Conservation (phyloP, 2,797 vertebrate genomes). For the Lemur catta region DNA sequence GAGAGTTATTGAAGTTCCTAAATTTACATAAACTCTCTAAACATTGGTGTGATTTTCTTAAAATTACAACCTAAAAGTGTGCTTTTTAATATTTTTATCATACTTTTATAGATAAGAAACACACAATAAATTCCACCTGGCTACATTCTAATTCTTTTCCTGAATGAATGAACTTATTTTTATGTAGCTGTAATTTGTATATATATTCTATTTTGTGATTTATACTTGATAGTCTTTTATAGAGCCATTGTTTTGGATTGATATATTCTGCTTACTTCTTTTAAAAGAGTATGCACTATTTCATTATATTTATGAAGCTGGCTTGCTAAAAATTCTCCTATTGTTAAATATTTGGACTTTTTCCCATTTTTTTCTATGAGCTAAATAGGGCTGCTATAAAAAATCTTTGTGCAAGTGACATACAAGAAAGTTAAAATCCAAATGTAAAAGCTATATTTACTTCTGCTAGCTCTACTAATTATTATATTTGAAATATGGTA, state of each 20-base stretch:
- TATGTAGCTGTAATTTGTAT: neutral
- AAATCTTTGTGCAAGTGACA: neutral
- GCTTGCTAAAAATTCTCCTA: constrained; percentile 31
- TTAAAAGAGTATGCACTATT: neutral
- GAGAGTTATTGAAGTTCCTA: neutral
- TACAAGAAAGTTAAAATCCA: constrained; percentile 12
- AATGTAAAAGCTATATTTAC: neutral
- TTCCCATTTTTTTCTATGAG: neutral
- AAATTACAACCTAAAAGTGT: neutral
- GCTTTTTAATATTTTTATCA: neutral
- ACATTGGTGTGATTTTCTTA: neutral
- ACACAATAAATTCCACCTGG: neutral
- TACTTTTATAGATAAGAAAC: neutral
- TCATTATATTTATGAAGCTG: neutral
- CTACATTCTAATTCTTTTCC: neutral
- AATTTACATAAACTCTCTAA: neutral
- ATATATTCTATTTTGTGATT: neutral
- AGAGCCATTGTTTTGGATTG: neutral
- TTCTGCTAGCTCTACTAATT: neutral
- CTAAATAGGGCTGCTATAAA: neutral
- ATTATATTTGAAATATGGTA: constrained; percentile 10
- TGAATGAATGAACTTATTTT: neutral
- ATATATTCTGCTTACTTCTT: neutral
- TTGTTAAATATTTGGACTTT: constrained; percentile 47
- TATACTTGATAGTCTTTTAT: neutral